Evolutionary conservation across 1,140 invertebrate species (phyloP).

Genomic region (Lucilia sericata): DNA sequence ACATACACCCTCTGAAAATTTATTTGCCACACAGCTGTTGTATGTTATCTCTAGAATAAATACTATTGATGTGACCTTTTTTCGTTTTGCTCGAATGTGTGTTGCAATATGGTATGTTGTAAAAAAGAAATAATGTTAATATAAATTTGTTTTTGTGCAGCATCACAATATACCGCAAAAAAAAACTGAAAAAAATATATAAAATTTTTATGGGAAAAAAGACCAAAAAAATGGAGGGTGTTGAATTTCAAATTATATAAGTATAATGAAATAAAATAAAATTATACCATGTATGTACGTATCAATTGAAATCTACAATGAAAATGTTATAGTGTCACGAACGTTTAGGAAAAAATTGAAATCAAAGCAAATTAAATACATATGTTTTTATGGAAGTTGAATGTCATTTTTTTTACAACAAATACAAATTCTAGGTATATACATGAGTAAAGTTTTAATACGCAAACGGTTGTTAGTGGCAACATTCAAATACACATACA

Average conservation of each 20-base stretch:
- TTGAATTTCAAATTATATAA: constrained; percentile 13
- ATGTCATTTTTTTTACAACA: no score
- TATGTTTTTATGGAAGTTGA: not conserved
- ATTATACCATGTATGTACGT: not conserved
- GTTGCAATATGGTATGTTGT: not conserved
- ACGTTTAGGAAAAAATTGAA: not conserved
- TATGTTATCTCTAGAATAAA: not conserved
- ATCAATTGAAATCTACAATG: not conserved
- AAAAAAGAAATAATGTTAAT: no score
- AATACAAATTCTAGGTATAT: no score
- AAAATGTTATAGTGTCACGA: constrained; percentile 4
- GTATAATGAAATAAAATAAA: not conserved
- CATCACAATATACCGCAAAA: not conserved
- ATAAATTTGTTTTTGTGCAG: not conserved
- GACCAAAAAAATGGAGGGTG: not conserved
- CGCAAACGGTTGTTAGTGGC: no score
- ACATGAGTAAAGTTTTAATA: no score
- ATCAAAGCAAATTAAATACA: not conserved
- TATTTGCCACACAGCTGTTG: not conserved
- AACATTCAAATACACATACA: no score
- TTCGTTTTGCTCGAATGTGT: not conserved
- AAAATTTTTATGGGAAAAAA: not conserved
- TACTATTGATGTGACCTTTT: not conserved
- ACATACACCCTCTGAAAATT: not conserved
- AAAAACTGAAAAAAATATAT: no score